Percentiles rank a stretch among this genome's conserved stretches.
phyloP scores from a whole-genome alignment of 2,797 vertebrate species.

The Fringilla coelebs region DNA sequence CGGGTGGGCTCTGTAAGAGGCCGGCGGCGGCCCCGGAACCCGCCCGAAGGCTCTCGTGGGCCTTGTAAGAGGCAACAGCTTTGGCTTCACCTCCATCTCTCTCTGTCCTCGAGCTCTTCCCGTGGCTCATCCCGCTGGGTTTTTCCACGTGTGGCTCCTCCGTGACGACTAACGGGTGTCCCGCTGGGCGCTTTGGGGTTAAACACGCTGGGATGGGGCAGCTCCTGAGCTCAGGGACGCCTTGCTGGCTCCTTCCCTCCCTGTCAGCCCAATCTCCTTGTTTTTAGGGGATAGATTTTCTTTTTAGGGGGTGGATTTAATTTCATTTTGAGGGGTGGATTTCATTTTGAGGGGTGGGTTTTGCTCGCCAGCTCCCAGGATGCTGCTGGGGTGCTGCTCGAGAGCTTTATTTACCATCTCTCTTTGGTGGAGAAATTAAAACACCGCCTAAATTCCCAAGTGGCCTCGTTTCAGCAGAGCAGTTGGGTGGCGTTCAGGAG shows the following conservation, averaged over 20 bases:
- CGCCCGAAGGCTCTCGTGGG: conserved; percentile 77
- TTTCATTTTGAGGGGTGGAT: too few species aligned
- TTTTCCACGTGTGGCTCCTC: not conserved
- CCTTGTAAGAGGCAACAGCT: conserved; percentile 94
- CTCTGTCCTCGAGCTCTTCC: conserved; percentile 11
- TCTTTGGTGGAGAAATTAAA: fast-evolving
- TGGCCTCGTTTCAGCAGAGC: fast-evolving
- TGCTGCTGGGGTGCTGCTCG: not conserved
- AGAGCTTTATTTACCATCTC: not conserved
- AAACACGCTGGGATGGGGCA: fast-evolving
- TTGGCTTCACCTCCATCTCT: conserved; percentile 74
- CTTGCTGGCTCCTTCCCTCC: not conserved
- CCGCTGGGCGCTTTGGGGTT: not conserved
- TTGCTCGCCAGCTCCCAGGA: fast-evolving
- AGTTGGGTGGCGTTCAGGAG: not conserved
- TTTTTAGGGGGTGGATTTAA: too few species aligned
- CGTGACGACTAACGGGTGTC: not conserved
- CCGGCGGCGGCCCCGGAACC: conserved; percentile 82
- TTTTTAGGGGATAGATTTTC: fast-evolving
- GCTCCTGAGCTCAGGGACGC: not conserved
- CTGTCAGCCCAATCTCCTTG: not conserved
- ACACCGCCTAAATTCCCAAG: fast-evolving
- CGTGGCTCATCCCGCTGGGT: not conserved
- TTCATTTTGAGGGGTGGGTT: not conserved
- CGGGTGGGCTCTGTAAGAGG: conserved; percentile 87